A percentile compares a stretch with the other conserved stretches of the same genome.
phyloP scores from a whole-genome alignment of 2,888 invertebrate species.

The Cryptosula pallasiana region DNA sequence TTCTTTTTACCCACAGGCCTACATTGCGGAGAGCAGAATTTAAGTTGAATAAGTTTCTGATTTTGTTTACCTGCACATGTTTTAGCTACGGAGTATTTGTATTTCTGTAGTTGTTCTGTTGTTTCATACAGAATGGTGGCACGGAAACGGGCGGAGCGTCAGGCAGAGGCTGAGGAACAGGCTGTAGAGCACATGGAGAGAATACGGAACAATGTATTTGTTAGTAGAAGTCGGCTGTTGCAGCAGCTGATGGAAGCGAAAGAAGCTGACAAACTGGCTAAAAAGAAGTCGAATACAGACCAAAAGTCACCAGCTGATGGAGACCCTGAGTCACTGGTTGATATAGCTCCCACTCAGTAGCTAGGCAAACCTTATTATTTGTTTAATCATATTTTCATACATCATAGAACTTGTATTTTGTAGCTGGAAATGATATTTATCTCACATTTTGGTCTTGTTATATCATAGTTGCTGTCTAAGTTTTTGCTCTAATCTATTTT shows the following conservation, averaged over 20 bases:
- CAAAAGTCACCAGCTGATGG: background rate
- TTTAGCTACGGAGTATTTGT: too few relatives aligned
- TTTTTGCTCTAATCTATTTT: too few relatives aligned
- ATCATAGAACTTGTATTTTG: background rate
- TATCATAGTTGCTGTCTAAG: too few relatives aligned
- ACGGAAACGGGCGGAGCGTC: too few relatives aligned
- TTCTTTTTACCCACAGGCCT: too few relatives aligned
- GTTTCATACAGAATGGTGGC: too few relatives aligned
- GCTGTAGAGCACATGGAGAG: background rate
- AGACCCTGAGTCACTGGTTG: background rate
- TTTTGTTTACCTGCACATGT: too few relatives aligned
- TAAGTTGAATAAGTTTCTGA: too few relatives aligned
- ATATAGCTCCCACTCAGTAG: background rate
- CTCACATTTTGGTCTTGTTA: too few relatives aligned
- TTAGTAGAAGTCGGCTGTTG: background rate
- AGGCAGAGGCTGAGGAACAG: background rate
- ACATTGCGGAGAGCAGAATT: too few relatives aligned
- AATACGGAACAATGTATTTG: background rate
- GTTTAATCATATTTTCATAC: background rate
- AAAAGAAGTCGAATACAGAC: background rate
- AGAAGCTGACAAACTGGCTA: background rate
- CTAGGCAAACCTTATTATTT: background rate
- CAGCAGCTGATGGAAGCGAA: background rate
- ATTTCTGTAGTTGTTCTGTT: too few relatives aligned
- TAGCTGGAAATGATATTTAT: background rate